A percentile compares a stretch with the other conserved stretches of the same genome.
Conservation (phyloP, 2,888 invertebrate genomes). For the Metellina segmentata region DNA sequence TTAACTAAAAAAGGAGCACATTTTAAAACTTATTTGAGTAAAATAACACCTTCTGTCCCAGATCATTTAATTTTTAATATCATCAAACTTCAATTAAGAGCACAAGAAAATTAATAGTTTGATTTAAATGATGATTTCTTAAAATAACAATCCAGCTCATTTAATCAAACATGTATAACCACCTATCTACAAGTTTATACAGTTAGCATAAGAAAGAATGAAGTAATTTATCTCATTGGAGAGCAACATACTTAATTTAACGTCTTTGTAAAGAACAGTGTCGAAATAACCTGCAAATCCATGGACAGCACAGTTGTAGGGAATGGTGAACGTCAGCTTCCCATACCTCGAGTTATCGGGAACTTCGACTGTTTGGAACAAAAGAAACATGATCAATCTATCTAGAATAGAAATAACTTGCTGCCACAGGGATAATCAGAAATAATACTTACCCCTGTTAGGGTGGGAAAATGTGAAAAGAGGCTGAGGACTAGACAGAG, state of each 20-base stretch:
- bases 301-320: constrained; percentile 90
- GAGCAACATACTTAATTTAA: constrained; percentile 87
- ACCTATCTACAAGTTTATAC: background rate
- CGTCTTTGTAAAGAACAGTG: constrained; percentile 90
- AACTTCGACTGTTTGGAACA: constrained; percentile 79
- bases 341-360: constrained; percentile 89
- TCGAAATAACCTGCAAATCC: constrained; percentile 99
- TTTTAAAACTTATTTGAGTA: too few species aligned
- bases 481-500: constrained; percentile 87
- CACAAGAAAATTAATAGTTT: too few species aligned
- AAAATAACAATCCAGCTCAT: too few species aligned
- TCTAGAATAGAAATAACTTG: background rate
- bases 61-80: too few species aligned
- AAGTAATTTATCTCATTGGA: too few species aligned
- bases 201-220: background rate
- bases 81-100: too few species aligned
- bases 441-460: constrained; percentile 84
- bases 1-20: too few species aligned
- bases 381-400: background rate
- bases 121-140: too few species aligned
- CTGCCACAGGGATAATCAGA: background rate
- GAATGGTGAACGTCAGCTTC: constrained; percentile 86
- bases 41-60: too few species aligned
- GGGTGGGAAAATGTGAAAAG: constrained; percentile 96
- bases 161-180: too few species aligned